A percentile compares a stretch with the other conserved stretches of the same genome.
phyloP scores from a whole-genome alignment of 30 jellyfish, hydroid and myxozoan species.

The Hydra vulgaris region DNA sequence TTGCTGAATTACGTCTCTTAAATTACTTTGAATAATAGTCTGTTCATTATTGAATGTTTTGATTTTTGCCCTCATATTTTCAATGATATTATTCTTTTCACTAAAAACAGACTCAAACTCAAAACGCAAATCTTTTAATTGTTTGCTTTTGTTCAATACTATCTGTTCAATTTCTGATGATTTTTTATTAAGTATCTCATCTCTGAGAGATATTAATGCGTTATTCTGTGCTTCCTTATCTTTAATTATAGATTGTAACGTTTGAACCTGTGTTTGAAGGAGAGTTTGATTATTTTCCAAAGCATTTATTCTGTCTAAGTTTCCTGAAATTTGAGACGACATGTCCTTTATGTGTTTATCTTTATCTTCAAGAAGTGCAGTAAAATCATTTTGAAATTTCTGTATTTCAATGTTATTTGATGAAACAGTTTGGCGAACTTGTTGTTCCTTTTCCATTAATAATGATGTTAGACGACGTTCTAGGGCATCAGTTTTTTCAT shows the following conservation, averaged over 20 bases:
- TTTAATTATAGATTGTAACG: slow-evolving; percentile 17
- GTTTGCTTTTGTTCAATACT: slow-evolving; percentile 42
- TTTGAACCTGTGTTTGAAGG: slow-evolving; percentile 24
- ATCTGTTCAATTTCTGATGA: slow-evolving; percentile 56
- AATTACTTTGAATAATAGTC: not conserved
- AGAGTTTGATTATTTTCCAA: not conserved
- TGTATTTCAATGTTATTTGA: slow-evolving; percentile 20
- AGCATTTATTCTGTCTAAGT: not conserved
- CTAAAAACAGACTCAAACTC: slow-evolving; percentile 60
- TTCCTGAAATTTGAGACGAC: not conserved
- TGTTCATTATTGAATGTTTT: slow-evolving; percentile 16
- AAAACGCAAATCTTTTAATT: slow-evolving; percentile 40
- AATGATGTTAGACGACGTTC: slow-evolving; percentile 26
- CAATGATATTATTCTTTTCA: slow-evolving; percentile 49
- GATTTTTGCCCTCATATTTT: slow-evolving; percentile 33
- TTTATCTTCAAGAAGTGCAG: slow-evolving; percentile 16
- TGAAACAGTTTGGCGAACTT: not conserved
- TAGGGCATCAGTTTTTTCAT: slow-evolving; percentile 30
- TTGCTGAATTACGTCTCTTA: slow-evolving; percentile 3
- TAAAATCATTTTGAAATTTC: slow-evolving; percentile 11
- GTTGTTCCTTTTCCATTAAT: slow-evolving; percentile 26
- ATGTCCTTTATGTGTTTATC: slow-evolving; percentile 34
- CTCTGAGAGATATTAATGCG: slow-evolving; percentile 1
- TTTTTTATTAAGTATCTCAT: slow-evolving; percentile 16
- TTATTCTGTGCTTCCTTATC: slow-evolving; percentile 19